Conservation (phyloP, 2,113 vertebrate genomes). For the Rattus norvegicus region GRCr8 NC_086019.1:221027501-221028000, state of each 20-base stretch:
- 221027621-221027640: constrained; percentile 10
- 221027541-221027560: no score
- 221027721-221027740: background rate
- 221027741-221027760: background rate
- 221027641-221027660: background rate
- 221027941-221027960: background rate
- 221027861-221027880: background rate
- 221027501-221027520: background rate
- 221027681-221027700: background rate
- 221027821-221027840: background rate
- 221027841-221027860: background rate
- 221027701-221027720: background rate
- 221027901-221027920: background rate
- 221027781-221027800: background rate
- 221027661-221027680: background rate
- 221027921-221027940: background rate
- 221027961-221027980: background rate
- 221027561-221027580: background rate
- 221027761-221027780: background rate
- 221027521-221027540: background rate
- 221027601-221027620: background rate
- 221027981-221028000: background rate
- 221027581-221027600: background rate
- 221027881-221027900: background rate
- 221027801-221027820: background rate